Evolutionary conservation across 2,888 invertebrate species (phyloP), one percentile per base, ranked within the genome.

Genomic region (Nephrotoma appendiculata): DNA sequence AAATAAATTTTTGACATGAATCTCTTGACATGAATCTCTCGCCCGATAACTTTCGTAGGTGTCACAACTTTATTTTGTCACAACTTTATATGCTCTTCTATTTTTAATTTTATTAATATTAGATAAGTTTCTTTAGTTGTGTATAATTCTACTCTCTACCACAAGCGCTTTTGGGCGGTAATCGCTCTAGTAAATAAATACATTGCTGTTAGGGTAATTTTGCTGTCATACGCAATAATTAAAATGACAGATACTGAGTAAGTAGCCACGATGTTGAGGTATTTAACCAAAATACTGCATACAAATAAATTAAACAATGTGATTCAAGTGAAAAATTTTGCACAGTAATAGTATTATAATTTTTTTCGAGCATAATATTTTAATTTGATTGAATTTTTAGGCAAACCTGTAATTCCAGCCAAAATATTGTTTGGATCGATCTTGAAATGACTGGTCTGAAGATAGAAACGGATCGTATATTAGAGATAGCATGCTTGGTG

Each of bases 371-470:
- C 4, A 31, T 71, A 71, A 31, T 71, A 31, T 31, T 31, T 31
- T 31, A 71, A 71, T 31, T 31, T 31, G 9, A 2, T 71, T 9
- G 11, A 71, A 71, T 71, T 71, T 31, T 31, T 71, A 71, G 71
- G 71, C 19, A 71, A 31, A 71, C 7, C 1, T 71, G 7, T 7
- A 71, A 71, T 71, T 19, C 31, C 11, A 31, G 9, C 5, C 31
- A 71, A 71, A 88, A 88, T 85, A 93, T 96, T 88, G 95, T 96
- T 12, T 96, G 96, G 96, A 92, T 96, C 83, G 96, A 96, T 89
- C 90, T 96, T 89, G 96, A 96, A 95, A 97, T 99, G 98, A 97
- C 98, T 7, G 99, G 99, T 0, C 91, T 99, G 15, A 94, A 98
- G 90, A 90, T 95, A 86, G 92, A 95, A 0, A 94, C 92, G 86